Evolutionary conservation across 2,113 vertebrate species (phyloP), one percentile per base, ranked within the genome.

Genomic region (Cyphomyrus discorhynchus): DNA sequence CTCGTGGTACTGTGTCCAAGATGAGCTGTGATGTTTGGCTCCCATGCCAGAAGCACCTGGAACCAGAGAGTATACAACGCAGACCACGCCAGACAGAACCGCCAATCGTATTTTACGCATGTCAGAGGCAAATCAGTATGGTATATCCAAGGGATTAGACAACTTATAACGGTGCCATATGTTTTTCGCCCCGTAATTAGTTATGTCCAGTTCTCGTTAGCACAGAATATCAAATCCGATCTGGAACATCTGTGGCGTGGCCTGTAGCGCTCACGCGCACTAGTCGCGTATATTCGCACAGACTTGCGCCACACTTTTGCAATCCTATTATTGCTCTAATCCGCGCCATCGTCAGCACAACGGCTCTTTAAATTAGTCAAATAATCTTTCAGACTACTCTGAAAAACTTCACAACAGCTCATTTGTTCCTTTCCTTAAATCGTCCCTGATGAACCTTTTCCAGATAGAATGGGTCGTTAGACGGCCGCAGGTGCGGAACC

Each of bases 311-410:
- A 91, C 87, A 91, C 92, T 91, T 89, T 77, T 74, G 89, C 92
- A 93, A 93, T 92, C 91, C 92, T 91, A 91, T 93, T 93, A 92
- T 42, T 66, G 53, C 31, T 85, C 35, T 91, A 91, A 91, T 91
- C 84, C 88, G 80, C 46, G 56, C 42, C 21, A 47, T 89, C 56
- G 53, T 74, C 89, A 86, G 83, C 13, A n/a, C 58, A 56, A 31
- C 82, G 19, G 52, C 53, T 90, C 46, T 50, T 74, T 74, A 86
- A 49, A 70, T 6, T 50, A 35, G 27, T 88, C n/a, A n/a, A 31
- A 85, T 83, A 89, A 80, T 52, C 27, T 47, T 89, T 46, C n/a
- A 3, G 24, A 49, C 21, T 27, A 47, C n/a, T 15, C 24, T 70
- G 15, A 66, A 47, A n/a, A 49, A 49, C 80, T 46, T 84, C 19